Conservation (phyloP, 2,888 invertebrate species). For the Sphecodes monilicornis region DNA sequence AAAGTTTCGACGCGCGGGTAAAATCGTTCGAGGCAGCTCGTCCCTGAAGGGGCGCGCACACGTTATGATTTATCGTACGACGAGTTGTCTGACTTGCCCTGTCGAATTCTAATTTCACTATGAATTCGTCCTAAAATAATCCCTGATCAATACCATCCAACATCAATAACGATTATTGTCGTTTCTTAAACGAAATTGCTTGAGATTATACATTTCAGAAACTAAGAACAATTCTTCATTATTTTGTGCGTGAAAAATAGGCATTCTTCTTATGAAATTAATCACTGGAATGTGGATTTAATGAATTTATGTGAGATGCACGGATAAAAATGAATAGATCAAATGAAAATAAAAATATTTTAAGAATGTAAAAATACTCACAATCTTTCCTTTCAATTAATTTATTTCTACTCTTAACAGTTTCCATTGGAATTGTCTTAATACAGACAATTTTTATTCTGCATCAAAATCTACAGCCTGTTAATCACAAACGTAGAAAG, state of each 20-base stretch:
- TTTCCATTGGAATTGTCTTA: neutral
- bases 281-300: neutral
- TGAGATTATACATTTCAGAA: neutral
- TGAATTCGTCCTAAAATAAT: neutral
- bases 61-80: conserved; percentile 24
- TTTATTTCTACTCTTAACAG: neutral
- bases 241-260: neutral
- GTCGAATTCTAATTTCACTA: conserved; percentile 6
- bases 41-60: conserved; percentile 4
- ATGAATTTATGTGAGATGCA: neutral
- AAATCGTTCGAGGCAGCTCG: conserved; percentile 39
- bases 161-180: neutral
- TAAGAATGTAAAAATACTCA: too few species aligned
- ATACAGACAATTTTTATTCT: neutral
- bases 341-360: too few species aligned
- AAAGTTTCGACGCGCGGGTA: conserved; percentile 71
- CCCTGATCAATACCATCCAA: neutral
- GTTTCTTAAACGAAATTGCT: neutral
- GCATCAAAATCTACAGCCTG: neutral
- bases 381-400: neutral
- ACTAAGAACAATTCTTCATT: neutral
- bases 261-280: neutral
- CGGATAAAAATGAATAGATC: neutral
- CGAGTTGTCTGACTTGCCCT: neutral
- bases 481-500: neutral